Conservation (phyloP, 2,113 vertebrate species). For the Hemichromis elongatus region DNA sequence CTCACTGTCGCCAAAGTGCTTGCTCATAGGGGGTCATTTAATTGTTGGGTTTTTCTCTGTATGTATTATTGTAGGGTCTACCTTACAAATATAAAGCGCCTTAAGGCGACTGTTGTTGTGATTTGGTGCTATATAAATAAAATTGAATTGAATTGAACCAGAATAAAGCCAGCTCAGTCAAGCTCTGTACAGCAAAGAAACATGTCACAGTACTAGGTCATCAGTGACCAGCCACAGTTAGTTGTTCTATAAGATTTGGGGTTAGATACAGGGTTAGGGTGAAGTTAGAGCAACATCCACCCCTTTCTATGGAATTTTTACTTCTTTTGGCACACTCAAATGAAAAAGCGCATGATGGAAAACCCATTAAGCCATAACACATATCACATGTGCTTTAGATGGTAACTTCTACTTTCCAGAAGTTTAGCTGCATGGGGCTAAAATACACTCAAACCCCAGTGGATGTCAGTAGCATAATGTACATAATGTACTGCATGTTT, state of each 20-base stretch:
- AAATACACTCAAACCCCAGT: not conserved
- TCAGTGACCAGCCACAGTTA: not conserved
- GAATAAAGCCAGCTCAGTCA: not conserved
- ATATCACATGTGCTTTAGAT: not conserved
- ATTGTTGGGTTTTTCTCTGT: no score
- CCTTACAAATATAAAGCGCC: no score
- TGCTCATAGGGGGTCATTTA: no score
- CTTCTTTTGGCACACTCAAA: not conserved
- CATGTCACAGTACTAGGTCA: not conserved
- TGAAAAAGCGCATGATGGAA: not conserved
- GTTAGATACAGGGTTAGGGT: not conserved
- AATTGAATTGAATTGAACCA: no score
- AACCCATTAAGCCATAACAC: not conserved
- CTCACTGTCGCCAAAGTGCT: no score
- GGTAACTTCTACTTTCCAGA: not conserved
- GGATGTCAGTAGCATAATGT: not conserved
- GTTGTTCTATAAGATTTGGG: not conserved
- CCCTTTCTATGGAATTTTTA: not conserved
- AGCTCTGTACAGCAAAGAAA: not conserved
- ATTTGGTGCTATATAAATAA: no score
- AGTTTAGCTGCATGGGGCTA: not conserved
- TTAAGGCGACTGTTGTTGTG: no score
- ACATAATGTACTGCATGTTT: not conserved
- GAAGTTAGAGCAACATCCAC: not conserved
- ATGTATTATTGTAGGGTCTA: no score